A percentile compares a stretch with the other conserved stretches of the same genome.
phyloP scores from a whole-genome alignment of 2,113 vertebrate species.

The Chamaetylas fuelleborni region DNA sequence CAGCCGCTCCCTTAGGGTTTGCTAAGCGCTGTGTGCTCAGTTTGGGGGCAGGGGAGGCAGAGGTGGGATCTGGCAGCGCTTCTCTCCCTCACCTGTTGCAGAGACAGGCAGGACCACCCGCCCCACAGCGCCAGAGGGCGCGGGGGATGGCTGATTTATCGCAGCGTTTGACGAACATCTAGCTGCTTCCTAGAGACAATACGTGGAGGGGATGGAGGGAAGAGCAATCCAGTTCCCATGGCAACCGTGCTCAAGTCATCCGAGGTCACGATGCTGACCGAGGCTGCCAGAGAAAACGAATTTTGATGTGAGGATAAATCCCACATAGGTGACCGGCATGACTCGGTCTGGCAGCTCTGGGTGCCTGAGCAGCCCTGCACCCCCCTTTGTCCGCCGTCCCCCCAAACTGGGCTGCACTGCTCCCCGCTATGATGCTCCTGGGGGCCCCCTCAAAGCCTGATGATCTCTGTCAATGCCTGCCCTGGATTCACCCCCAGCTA shows the following conservation, averaged over 20 bases:
- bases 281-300: neutral
- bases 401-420: neutral
- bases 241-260: neutral
- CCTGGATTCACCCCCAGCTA: neutral
- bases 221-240: neutral
- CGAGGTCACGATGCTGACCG: conserved; percentile 6
- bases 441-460: neutral
- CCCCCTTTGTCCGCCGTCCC: rapidly evolving
- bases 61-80: neutral
- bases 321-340: neutral
- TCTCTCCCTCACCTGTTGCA: neutral
- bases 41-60: rapidly evolving
- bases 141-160: neutral
- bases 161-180: rapidly evolving
- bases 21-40: neutral
- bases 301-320: neutral
- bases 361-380: neutral
- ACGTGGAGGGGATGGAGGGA: neutral
- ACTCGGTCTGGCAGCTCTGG: neutral
- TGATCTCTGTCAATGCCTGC: neutral
- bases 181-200: neutral
- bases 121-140: neutral
- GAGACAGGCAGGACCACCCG: neutral
- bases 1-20: neutral
- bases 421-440: rapidly evolving